Evolutionary conservation across 2,888 invertebrate genomes (phyloP), one percentile per base, ranked within the genome.

Genomic region (Dichetophora obliterata): DNA sequence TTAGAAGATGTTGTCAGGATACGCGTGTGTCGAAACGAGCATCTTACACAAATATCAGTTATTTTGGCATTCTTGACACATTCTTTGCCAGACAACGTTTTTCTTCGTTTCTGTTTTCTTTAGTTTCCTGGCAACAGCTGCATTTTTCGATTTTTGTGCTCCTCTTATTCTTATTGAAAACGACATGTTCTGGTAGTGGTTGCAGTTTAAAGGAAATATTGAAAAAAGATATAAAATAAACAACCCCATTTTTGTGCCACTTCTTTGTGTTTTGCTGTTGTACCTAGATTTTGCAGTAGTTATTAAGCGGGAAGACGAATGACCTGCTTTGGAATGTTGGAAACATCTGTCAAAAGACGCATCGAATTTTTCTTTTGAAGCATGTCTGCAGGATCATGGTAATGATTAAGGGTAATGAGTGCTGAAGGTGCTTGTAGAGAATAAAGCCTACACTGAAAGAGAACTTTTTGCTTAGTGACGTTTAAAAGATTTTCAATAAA

Each of bases 241-340:
- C 71, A 71, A 24, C 37, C 71, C 71, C 71, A 37, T 34, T 14
- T 34, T 1, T 19, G 1, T 14, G 24, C 16, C 48, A 19, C 19
- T 43, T 14, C 16, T 31, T 31, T 52, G 6, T 16, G 16, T 19
- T 5, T 61, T 31, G n/a, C 5, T 31, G 16, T 11, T 50, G 27
- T 69, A 11, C 69, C 5, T 50, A n/a, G n/a, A n/a, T n/a, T n/a
- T 68, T 68, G 11, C 19, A 27, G 5, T 22, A 59, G 52, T n/a
- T 19, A 5, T 14, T 52, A 52, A 52, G 63, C 27, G 27, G 16
- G 27, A 19, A 59, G 37, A 24, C 52, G 75, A 59, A 75, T 19
- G 70, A 70, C 69, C 69, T 61, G 70, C 75, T 37, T 65, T 57
- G 76, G 71, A 54, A 65, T 76, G 70, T 27, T 19, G 19, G 24